These are phyloP conservation scores for Bombus superbus DNA, from an alignment of 1,140 invertebrate species.

Conservation along the genomic window DNA sequence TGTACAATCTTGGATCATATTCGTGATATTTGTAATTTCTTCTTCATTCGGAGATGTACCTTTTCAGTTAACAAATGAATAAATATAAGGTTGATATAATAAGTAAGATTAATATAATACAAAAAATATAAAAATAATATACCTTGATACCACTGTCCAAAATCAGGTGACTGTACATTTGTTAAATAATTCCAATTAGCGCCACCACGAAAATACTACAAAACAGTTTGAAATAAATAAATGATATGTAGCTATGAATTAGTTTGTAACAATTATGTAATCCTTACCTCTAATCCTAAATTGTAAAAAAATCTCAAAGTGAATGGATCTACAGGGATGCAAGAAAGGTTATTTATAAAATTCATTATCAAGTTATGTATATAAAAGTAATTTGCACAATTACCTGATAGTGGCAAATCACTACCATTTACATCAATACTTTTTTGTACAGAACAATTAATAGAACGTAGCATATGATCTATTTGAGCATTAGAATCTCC, in stretches of 20 bases:
- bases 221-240: slow-evolving; percentile 36
- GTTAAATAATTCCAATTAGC: slow-evolving; percentile 51
- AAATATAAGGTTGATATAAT: not conserved
- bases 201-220: slow-evolving; percentile 51
- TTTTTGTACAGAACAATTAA: slow-evolving; percentile 82
- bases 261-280: slow-evolving; percentile 1
- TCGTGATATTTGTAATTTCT: slow-evolving; percentile 28
- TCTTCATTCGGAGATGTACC: slow-evolving; percentile 29
- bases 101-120: slow-evolving; percentile 10
- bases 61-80: slow-evolving; percentile 18
- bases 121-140: not conserved
- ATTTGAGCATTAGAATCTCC: slow-evolving; percentile 34
- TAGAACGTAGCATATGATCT: slow-evolving; percentile 46
- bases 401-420: slow-evolving; percentile 85
- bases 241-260: not conserved
- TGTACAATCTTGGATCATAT: slow-evolving; percentile 39
- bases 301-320: slow-evolving; percentile 87
- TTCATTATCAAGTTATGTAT: slow-evolving; percentile 17
- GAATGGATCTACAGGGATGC: slow-evolving; percentile 82
- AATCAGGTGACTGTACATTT: slow-evolving; percentile 17
- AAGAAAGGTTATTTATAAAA: slow-evolving; percentile 46
- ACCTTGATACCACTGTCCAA: slow-evolving; percentile 45
- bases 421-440: slow-evolving; percentile 83
- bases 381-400: slow-evolving; percentile 43
- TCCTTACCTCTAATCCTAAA: slow-evolving; percentile 84